Evolutionary conservation across 2,888 invertebrate genomes (phyloP).

Genomic region (Gisinianus flammeolus): DNA sequence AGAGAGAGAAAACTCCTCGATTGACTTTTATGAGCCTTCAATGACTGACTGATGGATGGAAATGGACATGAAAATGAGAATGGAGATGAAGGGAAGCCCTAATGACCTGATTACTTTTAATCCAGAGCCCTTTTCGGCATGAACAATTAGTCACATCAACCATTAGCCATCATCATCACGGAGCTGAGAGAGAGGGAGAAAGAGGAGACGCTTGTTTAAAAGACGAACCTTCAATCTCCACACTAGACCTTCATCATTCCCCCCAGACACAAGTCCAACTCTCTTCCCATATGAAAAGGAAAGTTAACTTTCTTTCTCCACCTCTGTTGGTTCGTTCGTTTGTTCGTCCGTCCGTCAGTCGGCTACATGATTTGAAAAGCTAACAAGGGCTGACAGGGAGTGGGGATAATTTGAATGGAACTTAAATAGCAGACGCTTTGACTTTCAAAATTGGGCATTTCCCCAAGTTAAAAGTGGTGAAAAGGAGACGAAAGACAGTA

Average conservation of each 20-base stretch:
- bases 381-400: background rate
- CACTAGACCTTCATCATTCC: background rate
- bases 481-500: too few relatives aligned
- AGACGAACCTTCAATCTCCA: background rate
- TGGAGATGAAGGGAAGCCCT: background rate
- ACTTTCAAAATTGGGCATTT: slow-evolving; percentile 8
- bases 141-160: background rate
- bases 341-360: background rate
- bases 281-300: background rate
- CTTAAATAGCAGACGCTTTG: slow-evolving; percentile 1
- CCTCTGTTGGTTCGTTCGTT: background rate
- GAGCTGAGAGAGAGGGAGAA: background rate
- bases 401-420: slow-evolving; percentile 15
- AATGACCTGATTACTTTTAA: background rate
- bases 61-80: background rate
- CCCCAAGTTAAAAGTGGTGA: slow-evolving; percentile 5
- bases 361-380: background rate
- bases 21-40: too few relatives aligned
- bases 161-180: background rate
- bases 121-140: background rate
- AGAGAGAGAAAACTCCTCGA: too few relatives aligned
- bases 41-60: background rate
- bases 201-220: background rate
- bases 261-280: background rate
- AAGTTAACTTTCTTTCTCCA: slow-evolving; percentile 16